These are phyloP conservation scores for Parus major DNA, from an alignment of 2,113 vertebrate species.

Conservation along the genomic window DNA sequence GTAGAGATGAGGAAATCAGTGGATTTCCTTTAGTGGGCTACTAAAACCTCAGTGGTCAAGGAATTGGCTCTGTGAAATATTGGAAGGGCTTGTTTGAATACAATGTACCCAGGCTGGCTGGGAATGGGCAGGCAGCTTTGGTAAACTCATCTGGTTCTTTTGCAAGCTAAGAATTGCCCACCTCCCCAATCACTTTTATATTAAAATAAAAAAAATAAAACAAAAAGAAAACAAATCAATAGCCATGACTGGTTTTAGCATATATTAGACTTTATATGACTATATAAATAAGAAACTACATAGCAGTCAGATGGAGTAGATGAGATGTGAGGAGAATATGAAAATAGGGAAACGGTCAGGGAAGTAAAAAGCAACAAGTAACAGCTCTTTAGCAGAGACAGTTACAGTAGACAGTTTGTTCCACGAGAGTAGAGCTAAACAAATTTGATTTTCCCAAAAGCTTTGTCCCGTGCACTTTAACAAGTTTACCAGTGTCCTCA, in stretches of 20 bases:
- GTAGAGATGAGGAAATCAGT: not conserved
- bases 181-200: not conserved
- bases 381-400: not conserved
- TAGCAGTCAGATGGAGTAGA: not conserved
- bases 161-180: not conserved
- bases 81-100: not conserved
- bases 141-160: not conserved
- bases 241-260: not conserved
- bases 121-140: not conserved
- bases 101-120: not conserved
- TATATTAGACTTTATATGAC: not conserved
- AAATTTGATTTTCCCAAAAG: not conserved
- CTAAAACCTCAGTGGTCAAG: not conserved
- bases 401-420: not conserved
- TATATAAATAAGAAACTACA: not conserved
- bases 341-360: not conserved
- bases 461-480: not conserved
- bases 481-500: not conserved
- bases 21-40: not conserved
- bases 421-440: not conserved
- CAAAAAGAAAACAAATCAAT: not conserved
- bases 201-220: not conserved
- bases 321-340: not conserved
- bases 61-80: not conserved
- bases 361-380: not conserved